These are phyloP conservation scores for Eupithecia exiguata DNA, from an alignment of 2,888 invertebrate species.

Conservation along the genomic window DNA sequence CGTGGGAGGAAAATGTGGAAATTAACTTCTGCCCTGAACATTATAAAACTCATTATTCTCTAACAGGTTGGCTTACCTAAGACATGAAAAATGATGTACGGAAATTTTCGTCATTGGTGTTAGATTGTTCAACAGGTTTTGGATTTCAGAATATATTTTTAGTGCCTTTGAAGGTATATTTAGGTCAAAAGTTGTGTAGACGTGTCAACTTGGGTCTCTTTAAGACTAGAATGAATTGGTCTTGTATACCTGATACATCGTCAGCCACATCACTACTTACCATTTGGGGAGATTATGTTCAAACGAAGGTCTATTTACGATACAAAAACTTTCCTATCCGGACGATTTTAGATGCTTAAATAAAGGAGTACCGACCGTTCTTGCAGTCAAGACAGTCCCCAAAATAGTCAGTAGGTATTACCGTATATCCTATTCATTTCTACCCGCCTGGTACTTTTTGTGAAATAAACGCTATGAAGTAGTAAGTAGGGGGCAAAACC, in stretches of 20 bases:
- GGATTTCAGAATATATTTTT: not conserved
- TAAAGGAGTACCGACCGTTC: too few species aligned
- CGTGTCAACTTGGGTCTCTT: not conserved
- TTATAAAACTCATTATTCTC: constrained; percentile 1
- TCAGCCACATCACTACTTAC: not conserved
- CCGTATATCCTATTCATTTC: too few species aligned
- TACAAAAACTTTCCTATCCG: too few species aligned
- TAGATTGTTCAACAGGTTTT: not conserved
- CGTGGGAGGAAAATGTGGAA: constrained; percentile 6
- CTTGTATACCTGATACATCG: not conserved
- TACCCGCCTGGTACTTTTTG: too few species aligned
- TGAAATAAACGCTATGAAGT: too few species aligned
- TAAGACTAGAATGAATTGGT: not conserved
- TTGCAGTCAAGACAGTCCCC: not conserved
- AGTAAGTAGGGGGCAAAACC: too few species aligned
- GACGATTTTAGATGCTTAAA: not conserved
- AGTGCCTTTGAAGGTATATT: not conserved
- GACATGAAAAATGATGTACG: not conserved
- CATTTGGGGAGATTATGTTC: not conserved
- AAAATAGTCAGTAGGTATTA: too few species aligned
- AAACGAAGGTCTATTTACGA: too few species aligned
- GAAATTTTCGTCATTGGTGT: not conserved
- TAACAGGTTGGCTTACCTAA: not conserved
- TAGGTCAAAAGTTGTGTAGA: not conserved
- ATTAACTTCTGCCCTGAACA: not conserved